Percentiles rank a stretch among this genome's conserved stretches.
Conservation (phyloP, 1,140 invertebrate species). For the Ceratosolen fusciceps region DNA sequence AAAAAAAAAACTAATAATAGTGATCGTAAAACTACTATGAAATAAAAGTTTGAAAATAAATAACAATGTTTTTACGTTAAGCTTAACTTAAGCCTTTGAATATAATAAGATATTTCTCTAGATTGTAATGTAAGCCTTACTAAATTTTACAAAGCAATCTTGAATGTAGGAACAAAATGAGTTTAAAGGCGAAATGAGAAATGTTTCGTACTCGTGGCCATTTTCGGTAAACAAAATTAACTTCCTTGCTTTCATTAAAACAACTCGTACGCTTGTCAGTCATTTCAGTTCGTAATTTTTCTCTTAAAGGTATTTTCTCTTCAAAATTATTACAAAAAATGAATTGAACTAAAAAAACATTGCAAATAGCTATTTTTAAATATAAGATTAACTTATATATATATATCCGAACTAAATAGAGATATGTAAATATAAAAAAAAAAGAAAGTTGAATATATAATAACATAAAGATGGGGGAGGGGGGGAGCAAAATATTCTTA, state of each 20-base stretch:
- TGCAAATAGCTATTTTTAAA: too few relatives aligned
- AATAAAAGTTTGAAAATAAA: neutral
- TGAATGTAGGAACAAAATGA: neutral
- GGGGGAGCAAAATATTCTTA: too few relatives aligned
- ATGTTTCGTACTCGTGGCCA: neutral
- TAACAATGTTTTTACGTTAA: too few relatives aligned
- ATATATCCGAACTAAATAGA: too few relatives aligned
- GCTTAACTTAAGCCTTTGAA: neutral
- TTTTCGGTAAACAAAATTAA: constrained; percentile 13
- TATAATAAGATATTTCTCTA: neutral
- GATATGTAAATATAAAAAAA: too few relatives aligned
- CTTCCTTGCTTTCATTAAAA: neutral
- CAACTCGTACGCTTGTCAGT: neutral
- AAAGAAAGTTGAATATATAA: too few relatives aligned
- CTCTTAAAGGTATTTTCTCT: neutral
- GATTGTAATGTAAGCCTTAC: neutral
- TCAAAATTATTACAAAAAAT: neutral
- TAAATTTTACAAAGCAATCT: neutral
- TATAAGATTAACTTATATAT: too few relatives aligned
- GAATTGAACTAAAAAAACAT: too few relatives aligned
- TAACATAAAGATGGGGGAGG: too few relatives aligned
- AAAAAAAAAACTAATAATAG: too few relatives aligned
- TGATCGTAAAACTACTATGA: too few relatives aligned
- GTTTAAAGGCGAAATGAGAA: neutral
- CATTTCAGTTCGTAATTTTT: neutral